Base-by-base conservation (phyloP, 2,113 vertebrate species). In the Alexandromys fortis region DNA sequence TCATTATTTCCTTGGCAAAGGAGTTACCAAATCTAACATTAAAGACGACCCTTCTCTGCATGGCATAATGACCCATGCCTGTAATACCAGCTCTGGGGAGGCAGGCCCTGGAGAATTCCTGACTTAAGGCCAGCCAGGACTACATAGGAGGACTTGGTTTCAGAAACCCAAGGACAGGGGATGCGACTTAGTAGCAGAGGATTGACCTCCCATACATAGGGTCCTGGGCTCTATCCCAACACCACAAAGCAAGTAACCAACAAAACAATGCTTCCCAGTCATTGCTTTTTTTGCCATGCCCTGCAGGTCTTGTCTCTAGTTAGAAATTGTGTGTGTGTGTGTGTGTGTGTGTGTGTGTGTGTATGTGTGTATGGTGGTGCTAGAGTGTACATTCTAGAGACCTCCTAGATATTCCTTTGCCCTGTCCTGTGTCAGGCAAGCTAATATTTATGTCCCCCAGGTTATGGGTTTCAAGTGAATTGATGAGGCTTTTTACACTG, bases 331-430 rank as follows among this genome's bases (percentile, higher is more conserved):
- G 47, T 12, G 17, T 35, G 9, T 16, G 16, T 22, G 30, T 52
- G 28, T 49, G 47, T 79, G 47, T 52, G 77, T 35, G 47, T 79
- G 77, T 49, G 47, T 78, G 76, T 78, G 30, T 78, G 17, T 35
- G 47, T 81, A 3, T 42, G 3, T 42, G 42, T 81, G 79, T 58
- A 22, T 38, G 52, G 5, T n/a, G 68, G 30, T 1, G 30, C 35
- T 61, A 26, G 0, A 73, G 52, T 58, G 5, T 55, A 49, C 13
- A 33, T 38, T 38, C 13, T 24, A 79, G 75, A n/a, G 75, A 72
- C 10, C 0, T 12, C n/a, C 33, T 30, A 22, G 6, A 22, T 12
- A 3, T 2, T 1, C 13, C 26, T 81, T 42, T 55, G 19, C 67
- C 81, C 3, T n/a, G 7, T 70, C 5, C 8, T 11, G 11, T 14